Conservation (phyloP, 2,888 invertebrate species). For the Leucophenga maculata region DNA sequence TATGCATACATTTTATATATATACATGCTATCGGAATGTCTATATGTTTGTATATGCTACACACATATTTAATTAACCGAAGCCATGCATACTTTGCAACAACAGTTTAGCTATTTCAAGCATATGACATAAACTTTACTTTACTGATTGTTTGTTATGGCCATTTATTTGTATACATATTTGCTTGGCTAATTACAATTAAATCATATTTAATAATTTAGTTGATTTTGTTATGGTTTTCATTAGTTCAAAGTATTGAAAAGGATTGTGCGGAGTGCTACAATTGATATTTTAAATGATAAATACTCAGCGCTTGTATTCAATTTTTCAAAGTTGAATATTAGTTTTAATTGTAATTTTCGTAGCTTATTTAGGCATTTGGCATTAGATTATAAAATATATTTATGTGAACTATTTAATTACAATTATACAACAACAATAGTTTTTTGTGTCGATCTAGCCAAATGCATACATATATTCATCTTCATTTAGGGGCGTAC, state of each 20-base stretch:
- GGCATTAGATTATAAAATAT: too few species aligned
- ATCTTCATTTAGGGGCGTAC: too few species aligned
- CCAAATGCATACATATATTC: too few species aligned
- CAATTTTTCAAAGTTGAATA: not conserved
- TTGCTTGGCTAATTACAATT: constrained; percentile 27
- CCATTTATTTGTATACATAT: constrained; percentile 8
- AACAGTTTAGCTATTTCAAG: not conserved
- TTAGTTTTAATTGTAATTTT: not conserved
- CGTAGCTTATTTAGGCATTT: too few species aligned
- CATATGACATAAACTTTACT: constrained; percentile 22
- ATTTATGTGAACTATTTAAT: too few species aligned
- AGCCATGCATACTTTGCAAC: constrained; percentile 49
- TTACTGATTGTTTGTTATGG: constrained; percentile 35
- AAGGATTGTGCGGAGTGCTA: constrained; percentile 13
- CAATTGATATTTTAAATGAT: constrained; percentile 20
- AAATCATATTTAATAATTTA: constrained; percentile 35
- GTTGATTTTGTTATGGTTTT: not conserved
- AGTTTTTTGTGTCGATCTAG: too few species aligned
- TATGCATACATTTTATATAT: not conserved
- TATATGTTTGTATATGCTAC: constrained; percentile 26
- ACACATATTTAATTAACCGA: constrained; percentile 62
- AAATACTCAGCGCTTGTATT: constrained; percentile 12
- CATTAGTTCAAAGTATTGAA: constrained; percentile 14
- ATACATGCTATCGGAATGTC: not conserved
- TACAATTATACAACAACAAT: too few species aligned